Conservation (phyloP, 1,140 invertebrate species). For the Euschistus heros region DNA sequence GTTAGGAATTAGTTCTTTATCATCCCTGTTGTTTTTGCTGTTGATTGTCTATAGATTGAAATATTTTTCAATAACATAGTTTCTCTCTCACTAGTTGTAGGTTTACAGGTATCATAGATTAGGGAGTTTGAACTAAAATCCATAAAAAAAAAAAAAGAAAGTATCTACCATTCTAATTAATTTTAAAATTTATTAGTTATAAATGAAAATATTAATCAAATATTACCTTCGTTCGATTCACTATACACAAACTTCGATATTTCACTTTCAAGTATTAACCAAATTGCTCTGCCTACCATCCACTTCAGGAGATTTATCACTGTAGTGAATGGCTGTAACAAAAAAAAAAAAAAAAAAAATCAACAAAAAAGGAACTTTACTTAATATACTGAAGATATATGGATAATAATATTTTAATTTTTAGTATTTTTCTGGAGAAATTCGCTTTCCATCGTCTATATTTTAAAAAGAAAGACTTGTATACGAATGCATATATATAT, state of each 20-base stretch:
- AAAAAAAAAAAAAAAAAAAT: not conserved
- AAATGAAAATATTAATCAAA: not conserved
- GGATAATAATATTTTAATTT: not conserved
- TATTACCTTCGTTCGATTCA: slow-evolving; percentile 8
- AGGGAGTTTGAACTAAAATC: not conserved
- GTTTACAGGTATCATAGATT: not conserved
- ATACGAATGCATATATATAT: too few species aligned
- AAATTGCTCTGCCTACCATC: slow-evolving; percentile 20
- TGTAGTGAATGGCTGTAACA: slow-evolving; percentile 36
- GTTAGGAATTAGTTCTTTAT: too few species aligned
- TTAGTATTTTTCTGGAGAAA: not conserved
- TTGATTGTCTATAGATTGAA: too few species aligned
- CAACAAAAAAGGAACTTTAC: not conserved
- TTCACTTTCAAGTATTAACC: slow-evolving; percentile 20
- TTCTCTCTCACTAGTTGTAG: not conserved
- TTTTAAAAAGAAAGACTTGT: too few species aligned
- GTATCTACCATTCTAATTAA: not conserved
- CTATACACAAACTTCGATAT: not conserved
- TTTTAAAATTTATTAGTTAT: not conserved
- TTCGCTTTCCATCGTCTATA: too few species aligned
- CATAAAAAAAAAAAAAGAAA: not conserved
- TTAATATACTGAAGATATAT: not conserved
- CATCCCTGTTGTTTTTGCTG: too few species aligned
- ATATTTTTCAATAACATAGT: too few species aligned
- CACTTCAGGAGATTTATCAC: slow-evolving; percentile 17